Evolutionary conservation across 2,113 vertebrate genomes (phyloP).

Genomic region (Gnathonemus longibarbis): DNA sequence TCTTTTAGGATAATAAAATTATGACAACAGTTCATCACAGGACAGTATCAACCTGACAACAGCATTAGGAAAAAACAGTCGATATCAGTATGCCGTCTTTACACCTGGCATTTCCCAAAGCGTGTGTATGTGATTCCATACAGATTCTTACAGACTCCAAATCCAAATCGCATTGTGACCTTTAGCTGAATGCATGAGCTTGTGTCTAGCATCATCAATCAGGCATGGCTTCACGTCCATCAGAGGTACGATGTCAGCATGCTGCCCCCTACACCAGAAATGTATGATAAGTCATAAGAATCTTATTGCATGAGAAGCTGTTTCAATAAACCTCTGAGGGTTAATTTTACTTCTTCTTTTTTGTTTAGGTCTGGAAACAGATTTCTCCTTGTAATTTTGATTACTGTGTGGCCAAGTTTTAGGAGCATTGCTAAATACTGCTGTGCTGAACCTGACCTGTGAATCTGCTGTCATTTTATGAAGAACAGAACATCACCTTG

Average conservation of each 20-base stretch:
- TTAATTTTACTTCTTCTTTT: not conserved
- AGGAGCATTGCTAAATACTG: not conserved
- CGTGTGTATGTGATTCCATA: not conserved
- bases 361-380: not conserved
- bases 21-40: not conserved
- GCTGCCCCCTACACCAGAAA: not conserved
- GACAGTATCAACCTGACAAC: not conserved
- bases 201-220: not conserved
- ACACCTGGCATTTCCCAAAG: not conserved
- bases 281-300: not conserved
- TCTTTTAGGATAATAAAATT: not conserved
- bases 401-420: not conserved
- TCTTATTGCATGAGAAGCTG: not conserved
- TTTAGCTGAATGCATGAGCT: not conserved
- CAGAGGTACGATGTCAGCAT: not conserved
- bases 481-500: not conserved
- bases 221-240: not conserved
- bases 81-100: not conserved
- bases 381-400: not conserved
- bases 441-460: not conserved
- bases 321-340: not conserved
- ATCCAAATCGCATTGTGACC: not conserved
- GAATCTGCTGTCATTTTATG: not conserved
- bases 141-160: not conserved
- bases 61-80: not conserved